phyloP scores from a whole-genome alignment of 1,140 invertebrate species.

The Sarcophaga bullata region DNA sequence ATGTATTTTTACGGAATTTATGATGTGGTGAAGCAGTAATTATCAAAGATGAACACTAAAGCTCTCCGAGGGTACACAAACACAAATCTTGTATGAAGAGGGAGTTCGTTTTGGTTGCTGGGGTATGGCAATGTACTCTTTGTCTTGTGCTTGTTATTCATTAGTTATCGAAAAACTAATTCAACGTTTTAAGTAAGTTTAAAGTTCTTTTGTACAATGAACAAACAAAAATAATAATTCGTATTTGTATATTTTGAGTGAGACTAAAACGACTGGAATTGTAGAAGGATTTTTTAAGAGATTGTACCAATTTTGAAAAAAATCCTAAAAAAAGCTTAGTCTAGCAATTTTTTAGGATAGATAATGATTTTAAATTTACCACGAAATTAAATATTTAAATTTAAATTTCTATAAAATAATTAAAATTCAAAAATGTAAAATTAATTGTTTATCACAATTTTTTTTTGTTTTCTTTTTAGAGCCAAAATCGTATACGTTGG shows the following conservation, averaged over 20 bases:
- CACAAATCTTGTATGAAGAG: slow-evolving; percentile 80
- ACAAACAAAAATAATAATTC: no score
- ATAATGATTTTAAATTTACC: no score
- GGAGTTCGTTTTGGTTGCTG: slow-evolving; percentile 95
- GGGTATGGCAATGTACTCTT: slow-evolving; percentile 96
- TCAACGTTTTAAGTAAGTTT: slow-evolving; percentile 77
- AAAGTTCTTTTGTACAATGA: background rate
- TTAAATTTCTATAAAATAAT: no score
- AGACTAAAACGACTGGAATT: no score
- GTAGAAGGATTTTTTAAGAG: no score
- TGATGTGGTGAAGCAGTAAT: slow-evolving; percentile 96
- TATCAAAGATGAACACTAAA: slow-evolving; percentile 87
- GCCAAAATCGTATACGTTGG: slow-evolving; percentile 88
- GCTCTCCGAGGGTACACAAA: slow-evolving; percentile 73
- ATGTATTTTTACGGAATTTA: slow-evolving; percentile 97
- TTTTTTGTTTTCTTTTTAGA: slow-evolving; percentile 66
- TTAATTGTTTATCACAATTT: background rate
- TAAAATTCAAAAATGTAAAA: no score
- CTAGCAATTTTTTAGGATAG: no score
- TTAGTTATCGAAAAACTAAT: slow-evolving; percentile 89
- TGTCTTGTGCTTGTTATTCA: slow-evolving; percentile 94
- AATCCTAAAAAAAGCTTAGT: no score
- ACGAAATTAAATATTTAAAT: no score
- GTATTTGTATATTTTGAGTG: no score
- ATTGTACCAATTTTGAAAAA: no score